These are phyloP conservation scores for Pygathrix nemaeus DNA, from an alignment of 2,113 vertebrate species.

Conservation along the genomic window DNA sequence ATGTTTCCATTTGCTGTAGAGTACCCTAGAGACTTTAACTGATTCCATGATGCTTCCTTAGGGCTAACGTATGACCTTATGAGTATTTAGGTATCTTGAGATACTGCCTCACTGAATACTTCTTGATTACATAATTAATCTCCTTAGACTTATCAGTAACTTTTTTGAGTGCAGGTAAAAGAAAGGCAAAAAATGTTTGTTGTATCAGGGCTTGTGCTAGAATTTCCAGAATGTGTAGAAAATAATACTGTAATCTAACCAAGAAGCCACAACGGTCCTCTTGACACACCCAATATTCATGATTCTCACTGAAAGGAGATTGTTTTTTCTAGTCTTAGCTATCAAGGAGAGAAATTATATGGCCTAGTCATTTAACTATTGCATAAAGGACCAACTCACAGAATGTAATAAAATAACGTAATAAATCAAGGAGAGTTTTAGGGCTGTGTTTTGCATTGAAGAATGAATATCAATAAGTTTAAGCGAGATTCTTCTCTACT, in stretches of 20 bases:
- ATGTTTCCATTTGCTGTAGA: neutral
- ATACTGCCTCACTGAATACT: neutral
- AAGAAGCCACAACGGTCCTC: neutral
- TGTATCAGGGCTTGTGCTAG: neutral
- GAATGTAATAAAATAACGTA: slow-evolving; percentile 58
- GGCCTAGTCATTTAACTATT: slow-evolving; percentile 34
- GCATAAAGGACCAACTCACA: slow-evolving; percentile 7
- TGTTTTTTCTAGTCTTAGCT: neutral
- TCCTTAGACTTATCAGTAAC: neutral
- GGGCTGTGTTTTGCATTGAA: slow-evolving; percentile 58
- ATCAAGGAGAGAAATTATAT: slow-evolving; percentile 24
- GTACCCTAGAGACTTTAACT: neutral
- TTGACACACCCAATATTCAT: neutral
- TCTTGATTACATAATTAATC: slow-evolving; percentile 43
- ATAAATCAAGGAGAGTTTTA: slow-evolving; percentile 73
- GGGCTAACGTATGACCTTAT: neutral
- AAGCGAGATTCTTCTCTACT: neutral
- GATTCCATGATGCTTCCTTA: neutral
- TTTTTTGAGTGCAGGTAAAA: neutral
- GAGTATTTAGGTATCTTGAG: neutral
- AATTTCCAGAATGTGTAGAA: slow-evolving; percentile 16
- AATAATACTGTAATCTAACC: neutral
- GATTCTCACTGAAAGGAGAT: neutral
- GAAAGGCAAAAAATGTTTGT: neutral
- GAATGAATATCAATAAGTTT: slow-evolving; percentile 59